Base-by-base conservation (phyloP, 2,888 invertebrate species). In the Pardosa pseudoannulata region DNA sequence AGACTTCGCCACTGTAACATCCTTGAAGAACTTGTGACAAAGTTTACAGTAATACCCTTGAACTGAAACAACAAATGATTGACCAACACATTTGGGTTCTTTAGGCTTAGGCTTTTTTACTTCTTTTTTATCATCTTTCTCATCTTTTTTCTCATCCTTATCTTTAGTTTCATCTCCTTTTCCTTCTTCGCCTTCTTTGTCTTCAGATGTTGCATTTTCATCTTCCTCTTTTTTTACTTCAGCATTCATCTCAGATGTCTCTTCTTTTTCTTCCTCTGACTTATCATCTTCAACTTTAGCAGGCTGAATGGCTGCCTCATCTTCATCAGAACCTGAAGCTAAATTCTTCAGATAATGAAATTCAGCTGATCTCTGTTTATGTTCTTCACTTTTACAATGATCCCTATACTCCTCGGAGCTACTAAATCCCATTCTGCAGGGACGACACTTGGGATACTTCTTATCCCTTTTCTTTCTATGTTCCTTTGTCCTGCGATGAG, bases 11-110 rank as follows among this genome's bases (percentile, higher is more conserved):
- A 79, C 81, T 31, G 78, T 64, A 16, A 78, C 74, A 78, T 87
- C 78, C 36, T 87, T 87, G 74, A 87, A 87, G 56, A 87, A 87
- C 29, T 87, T 87, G 19, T 78, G 81, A 31, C 87, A 87, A 23
- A 87, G 78, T 31, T 87, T 87, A 36, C 87, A 87, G 39, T 82
- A 87, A 78, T 81, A 87, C 16, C 87, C 87, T 29, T 87, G 87
- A 1, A 87, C 81, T 32, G 81, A 82, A 29, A 87, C 73, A n/a
- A 87, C 87, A 36, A 82, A 87, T 0, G 87, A 81, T 29, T 81
- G 81, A 0, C 87, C 87, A 36, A 80, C 72, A 19, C 80, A 68
- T 72, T 76, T 87, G n/a, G 87, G 87, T 41, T 87, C 87, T 31
- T 65, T 80, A 7, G 87, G 87, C 68, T 72, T 87, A 1, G 71